Evolutionary conservation across 92 coral and sea anemone species (phyloP), one percentile per base, ranked within the genome.

Genomic region (Diadumene lineata): DNA sequence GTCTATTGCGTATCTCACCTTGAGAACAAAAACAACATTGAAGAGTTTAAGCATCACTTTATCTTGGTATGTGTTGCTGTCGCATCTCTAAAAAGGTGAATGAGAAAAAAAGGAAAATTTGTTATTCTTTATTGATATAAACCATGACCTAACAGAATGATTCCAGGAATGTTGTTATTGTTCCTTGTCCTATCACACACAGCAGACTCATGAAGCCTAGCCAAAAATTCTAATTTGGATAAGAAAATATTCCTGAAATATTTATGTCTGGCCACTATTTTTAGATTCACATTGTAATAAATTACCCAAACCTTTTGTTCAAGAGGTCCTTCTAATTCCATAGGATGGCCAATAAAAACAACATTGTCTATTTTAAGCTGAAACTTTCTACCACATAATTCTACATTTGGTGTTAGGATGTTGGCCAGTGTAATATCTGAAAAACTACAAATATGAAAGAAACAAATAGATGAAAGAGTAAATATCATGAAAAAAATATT

Each of bases 351-450:
- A 73, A 94, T 94, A 84, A 94, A 94, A 70, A 94, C 48, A 0
- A 94, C 97, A 73, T 94, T 93, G 31, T 92, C 98, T 75, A 94
- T 88, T 73, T 93, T 92, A 28, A 94, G 84, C 68, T 92, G 97
- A 92, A 94, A 94, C 78, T 86, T 92, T 60, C 81, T 84, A 1
- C 93, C 97, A 84, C 97, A 92, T 17, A 92, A 78, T 65, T 92
- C 86, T 34, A 90, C 86, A n/a, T 90, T 86, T 7, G 99, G 99
- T 16, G 99, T 91, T 60, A 96, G 77, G 46, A 96, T 92, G 50
- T 96, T 96, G 27, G 97, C 99, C 61, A 96, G 92, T 0, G 96
- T 96, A 72, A 83, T 89, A 74, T 96, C 99, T 34, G 98, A 92
- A 72, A 88, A 94, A 23, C 98, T 94, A 28, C 68, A 66, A 60